Evolutionary conservation across 2,888 invertebrate species (phyloP).

Genomic region (Dryomyza anilis): DNA sequence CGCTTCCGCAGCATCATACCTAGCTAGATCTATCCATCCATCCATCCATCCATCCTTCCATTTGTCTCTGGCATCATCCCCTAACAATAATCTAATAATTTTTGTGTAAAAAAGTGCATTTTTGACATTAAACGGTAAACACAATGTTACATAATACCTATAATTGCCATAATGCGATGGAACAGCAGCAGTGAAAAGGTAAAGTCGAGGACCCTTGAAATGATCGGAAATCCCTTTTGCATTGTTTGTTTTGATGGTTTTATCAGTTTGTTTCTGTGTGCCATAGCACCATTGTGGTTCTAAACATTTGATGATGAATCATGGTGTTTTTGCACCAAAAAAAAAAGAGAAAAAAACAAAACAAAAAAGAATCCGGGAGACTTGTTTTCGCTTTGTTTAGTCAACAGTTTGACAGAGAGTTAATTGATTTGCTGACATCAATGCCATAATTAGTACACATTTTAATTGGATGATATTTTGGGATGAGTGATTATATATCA

Average conservation of each 20-base stretch:
- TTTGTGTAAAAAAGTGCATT: conserved; percentile 54
- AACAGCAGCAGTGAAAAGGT: conserved; percentile 28
- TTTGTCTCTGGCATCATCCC: conserved; percentile 39
- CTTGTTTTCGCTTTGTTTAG: conserved; percentile 57
- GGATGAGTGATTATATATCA: background rate
- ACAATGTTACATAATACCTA: conserved; percentile 51
- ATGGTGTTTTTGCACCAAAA: too few species aligned
- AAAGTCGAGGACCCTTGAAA: conserved; percentile 60
- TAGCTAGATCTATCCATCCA: too few species aligned
- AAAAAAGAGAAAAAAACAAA: too few species aligned
- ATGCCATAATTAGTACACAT: conserved; percentile 43
- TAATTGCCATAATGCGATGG: conserved; percentile 41
- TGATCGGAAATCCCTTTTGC: conserved; percentile 47
- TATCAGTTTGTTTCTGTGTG: too few species aligned
- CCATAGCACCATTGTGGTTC: too few species aligned
- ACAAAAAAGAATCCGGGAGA: too few species aligned
- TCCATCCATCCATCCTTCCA: too few species aligned
- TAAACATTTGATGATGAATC: too few species aligned
- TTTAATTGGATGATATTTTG: background rate
- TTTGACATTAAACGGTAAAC: conserved; percentile 56
- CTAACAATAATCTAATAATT: conserved; percentile 42
- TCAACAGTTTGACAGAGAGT: conserved; percentile 57
- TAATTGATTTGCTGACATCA: background rate
- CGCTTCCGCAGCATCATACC: background rate
- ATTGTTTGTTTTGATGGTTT: conserved; percentile 31